Evolutionary conservation across 1,140 invertebrate genomes (phyloP), one percentile per base, ranked within the genome.

Genomic region (Ips typographus): DNA sequence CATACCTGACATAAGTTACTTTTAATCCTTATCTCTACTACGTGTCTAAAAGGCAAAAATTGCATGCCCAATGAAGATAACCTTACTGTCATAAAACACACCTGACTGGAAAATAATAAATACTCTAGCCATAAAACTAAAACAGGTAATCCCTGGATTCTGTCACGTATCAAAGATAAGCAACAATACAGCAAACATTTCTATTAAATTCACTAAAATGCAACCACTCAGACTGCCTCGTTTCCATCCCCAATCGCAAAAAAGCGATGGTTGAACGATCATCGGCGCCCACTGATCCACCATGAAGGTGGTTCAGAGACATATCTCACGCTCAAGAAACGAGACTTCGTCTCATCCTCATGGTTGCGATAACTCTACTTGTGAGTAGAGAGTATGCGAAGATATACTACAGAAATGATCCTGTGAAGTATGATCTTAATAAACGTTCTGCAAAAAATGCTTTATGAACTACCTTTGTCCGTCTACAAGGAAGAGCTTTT

Each of bases 331-430:
- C 82, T 84, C 83, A 83, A 71, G 74, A 74, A 80, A 73, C 65
- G 77, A 75, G 65, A 73, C 78, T 80, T 69, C 43, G 1, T 2
- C 81, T 84, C 83, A 6, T 84, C 82, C 81, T 83, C 82, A 76
- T 83, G 82, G 83, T 70, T 83, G 76, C 73, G 78, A 77, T 71
- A 64, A 79, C 78, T 82, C 80, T 75, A 72, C 63, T 70, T 65
- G 79, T 76, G 74, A 74, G 72, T 74, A 77, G 73, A 80, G 77
- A 79, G 76, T 76, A 71, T 77, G 72, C 71, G 76, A 78, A 83
- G 78, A 81, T 79, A 74, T 79, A 82, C 83, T 84, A 82, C 82
- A 84, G 82, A 83, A 83, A 81, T 82, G 82, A 84, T 84, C 82
- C 83, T 83, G 82, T 81, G 82, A 83, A 84, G 82, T 80, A 83